Base-by-base conservation (phyloP, 1,140 invertebrate genomes). In the Oreohelix idahoensis region DNA sequence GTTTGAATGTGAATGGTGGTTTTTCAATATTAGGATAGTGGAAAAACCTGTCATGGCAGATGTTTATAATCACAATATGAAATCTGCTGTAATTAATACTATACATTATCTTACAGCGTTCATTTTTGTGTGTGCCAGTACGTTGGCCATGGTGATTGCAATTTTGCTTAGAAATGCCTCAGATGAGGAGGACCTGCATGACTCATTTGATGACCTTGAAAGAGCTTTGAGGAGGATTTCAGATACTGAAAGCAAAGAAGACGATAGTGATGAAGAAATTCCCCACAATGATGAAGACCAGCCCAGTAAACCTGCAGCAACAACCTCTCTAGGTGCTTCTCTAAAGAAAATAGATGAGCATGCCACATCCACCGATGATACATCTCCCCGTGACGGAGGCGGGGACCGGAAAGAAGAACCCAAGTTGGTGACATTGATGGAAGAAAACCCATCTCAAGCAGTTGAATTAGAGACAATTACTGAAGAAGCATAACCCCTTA, bases 141-240 rank as follows among this genome's bases (percentile, higher is more conserved):
- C 49, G 5, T 8, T 79, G 58, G 77, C 51, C 32, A 79, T 79
- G 77, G 17, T 79, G 36, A 79, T 69, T 15, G 38, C 63, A 36
- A 29, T 79, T 36, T 79, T 79, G n/a, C 58, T 79, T n/a, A 42
- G 58, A 35, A 38, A 69, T 36, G n/a, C 77, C 17, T 5, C 63
- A n/a, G 77, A 79, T 36, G 63, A 66, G 8, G 63, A 79, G 26
- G 63, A 63, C 26, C 10, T 58, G 29, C 32, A 38, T 23, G 63
- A 79, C 58, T 79, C 77, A 23, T 49, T 79, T 20, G 77, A 79
- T 20, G 77, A 79, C 36, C 77, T 79, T 20, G 77, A 79, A 29
- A 79, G 35, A 66, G 77, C 77, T 69, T 26, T 79, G 1, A 36
- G 58, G 36, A 58, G 63, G 36, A 79, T 79, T 36, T 79, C 77